These are phyloP conservation scores for Metopia argyrocephala DNA, from an alignment of 2,888 invertebrate species.

Conservation along the genomic window DNA sequence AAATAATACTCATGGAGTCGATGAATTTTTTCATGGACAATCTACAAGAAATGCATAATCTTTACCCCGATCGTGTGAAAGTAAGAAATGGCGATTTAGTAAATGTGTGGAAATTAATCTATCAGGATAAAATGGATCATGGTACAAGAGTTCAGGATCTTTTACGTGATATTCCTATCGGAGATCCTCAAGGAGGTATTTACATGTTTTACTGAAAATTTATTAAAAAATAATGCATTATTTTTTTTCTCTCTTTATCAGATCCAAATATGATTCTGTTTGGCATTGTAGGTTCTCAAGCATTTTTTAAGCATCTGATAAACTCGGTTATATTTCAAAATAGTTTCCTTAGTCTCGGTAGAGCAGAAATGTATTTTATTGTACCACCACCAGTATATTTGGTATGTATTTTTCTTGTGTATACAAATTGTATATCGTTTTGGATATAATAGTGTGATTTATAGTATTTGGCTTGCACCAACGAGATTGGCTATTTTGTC, in stretches of 20 bases:
- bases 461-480: constrained; percentile 81
- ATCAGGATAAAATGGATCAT: constrained; percentile 81
- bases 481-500: constrained; percentile 79
- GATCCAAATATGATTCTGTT: constrained; percentile 82
- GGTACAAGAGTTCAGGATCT: constrained; percentile 80
- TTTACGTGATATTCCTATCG: constrained; percentile 80
- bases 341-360: constrained; percentile 81
- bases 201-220: not conserved
- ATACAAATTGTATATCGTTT: not conserved
- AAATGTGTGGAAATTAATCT: constrained; percentile 80
- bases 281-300: constrained; percentile 78
- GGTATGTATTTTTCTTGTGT: constrained; percentile 77
- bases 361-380: constrained; percentile 82
- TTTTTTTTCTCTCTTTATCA: constrained; percentile 72
- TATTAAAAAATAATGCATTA: constrained; percentile 14
- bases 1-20: constrained; percentile 82
- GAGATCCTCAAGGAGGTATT: constrained; percentile 79
- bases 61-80: constrained; percentile 71
- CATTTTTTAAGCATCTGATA: constrained; percentile 83
- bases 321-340: constrained; percentile 82
- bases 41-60: constrained; percentile 74
- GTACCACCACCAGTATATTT: constrained; percentile 82
- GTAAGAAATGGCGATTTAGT: constrained; percentile 81
- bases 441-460: constrained; percentile 75
- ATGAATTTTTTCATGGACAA: constrained; percentile 79